Evolutionary conservation across 2,113 vertebrate species (phyloP), one percentile per base, ranked within the genome.

Genomic region (Labeo catla): DNA sequence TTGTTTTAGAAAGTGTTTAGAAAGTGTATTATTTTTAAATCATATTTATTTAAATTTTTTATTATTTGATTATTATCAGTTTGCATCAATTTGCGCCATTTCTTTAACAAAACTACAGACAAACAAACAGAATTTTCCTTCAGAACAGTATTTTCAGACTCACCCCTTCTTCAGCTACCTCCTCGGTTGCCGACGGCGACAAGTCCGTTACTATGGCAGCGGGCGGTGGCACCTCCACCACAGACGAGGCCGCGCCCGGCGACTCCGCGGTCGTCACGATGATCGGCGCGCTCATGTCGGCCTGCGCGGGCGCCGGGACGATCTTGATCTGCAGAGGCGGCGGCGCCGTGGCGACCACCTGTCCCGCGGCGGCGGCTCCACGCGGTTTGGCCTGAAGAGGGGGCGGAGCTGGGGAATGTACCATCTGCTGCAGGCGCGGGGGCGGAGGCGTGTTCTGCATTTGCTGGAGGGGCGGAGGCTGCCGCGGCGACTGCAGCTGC

Each of bases 311-410:
- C 74, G 95, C 80, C 11, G 95, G 93, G 54, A 95, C 92, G 0
- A 95, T 92, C 88, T 97, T 97, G 81, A 97, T 97, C 91, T 98
- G 96, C 49, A 98, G 93, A 1, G 97, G 97, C 0, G 97, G 96
- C 0, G 96, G 94, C 2, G 93, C 93, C 1, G 91, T 90, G 0
- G 91, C 80, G 0, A 93, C 0, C 85, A 88, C 70, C 3, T 91
- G 79, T 4, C 91, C 93, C 0, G 81, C 92, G 0, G 87, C 88
- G 1, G 90, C 4, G 13, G 74, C 93, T 45, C 94, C 93, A 0
- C 95, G 91, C 0, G 95, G 95, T 6, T 96, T 96, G n/a, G 95
- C 94, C 90, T 93, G 95, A 21, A 95, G 94, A 0, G 93, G 95
- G 0, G 95, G 95, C 0, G 94, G 95, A 0, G 94, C 92, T 63